Conservation (phyloP, 2,797 vertebrate species). For the Betta splendens region DNA sequence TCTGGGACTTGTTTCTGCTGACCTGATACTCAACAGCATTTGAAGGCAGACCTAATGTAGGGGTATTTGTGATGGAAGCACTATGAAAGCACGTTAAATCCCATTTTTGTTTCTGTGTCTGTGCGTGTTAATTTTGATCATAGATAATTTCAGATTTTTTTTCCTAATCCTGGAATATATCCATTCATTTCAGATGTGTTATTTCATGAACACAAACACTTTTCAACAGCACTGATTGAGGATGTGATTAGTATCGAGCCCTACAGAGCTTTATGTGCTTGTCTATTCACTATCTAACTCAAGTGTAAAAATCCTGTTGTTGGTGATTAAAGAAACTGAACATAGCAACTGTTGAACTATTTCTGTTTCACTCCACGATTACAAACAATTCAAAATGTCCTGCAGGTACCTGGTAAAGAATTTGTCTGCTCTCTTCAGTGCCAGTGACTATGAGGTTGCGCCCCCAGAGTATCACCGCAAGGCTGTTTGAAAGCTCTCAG, state of each 20-base stretch:
- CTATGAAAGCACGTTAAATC: too few species aligned
- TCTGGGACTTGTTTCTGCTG: conserved; percentile 15
- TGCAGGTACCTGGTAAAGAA: conserved; percentile 95
- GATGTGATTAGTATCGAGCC: conserved; percentile 6
- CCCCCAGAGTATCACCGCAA: conserved; percentile 96
- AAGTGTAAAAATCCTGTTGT: neutral
- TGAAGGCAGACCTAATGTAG: neutral
- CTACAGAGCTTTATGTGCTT: neutral
- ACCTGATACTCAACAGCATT: neutral
- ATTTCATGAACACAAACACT: neutral
- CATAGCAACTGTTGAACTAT: neutral
- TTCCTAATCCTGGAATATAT: too few species aligned
- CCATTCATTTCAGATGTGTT: too few species aligned
- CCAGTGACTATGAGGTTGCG: conserved; percentile 94
- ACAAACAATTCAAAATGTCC: conserved; percentile 1
- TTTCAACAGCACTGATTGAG: neutral
- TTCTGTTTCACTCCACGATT: neutral
- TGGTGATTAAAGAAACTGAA: neutral
- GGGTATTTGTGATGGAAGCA: neutral
- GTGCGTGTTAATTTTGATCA: too few species aligned
- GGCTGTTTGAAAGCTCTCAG: conserved; percentile 81
- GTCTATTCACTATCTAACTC: neutral
- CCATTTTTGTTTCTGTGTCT: too few species aligned
- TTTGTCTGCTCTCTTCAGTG: conserved; percentile 87
- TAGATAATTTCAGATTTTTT: too few species aligned